Evolutionary conservation across 2,113 vertebrate genomes (phyloP).

Genomic region (Microcebus murinus): DNA sequence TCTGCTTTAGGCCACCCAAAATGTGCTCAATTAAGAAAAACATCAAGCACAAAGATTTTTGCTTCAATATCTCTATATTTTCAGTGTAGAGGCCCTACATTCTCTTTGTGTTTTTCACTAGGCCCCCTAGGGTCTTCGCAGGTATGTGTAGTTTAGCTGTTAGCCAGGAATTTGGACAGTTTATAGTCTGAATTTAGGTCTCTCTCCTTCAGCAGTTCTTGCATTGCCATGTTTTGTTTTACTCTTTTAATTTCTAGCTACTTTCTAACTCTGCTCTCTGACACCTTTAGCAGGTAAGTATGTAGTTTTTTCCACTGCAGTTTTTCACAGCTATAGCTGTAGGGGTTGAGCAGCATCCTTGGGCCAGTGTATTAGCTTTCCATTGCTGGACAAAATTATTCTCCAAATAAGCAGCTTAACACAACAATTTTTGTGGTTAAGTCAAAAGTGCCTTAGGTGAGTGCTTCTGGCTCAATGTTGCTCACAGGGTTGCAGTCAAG

Average conservation of each 20-base stretch:
- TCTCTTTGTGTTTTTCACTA: not conserved
- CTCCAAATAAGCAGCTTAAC: not conserved
- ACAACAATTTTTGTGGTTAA: not conserved
- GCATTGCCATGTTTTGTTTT: not conserved
- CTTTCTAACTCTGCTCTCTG: not conserved
- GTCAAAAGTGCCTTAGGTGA: not conserved
- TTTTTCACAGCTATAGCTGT: not conserved
- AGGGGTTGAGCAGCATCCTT: not conserved
- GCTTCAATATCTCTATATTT: not conserved
- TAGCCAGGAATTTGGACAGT: not conserved
- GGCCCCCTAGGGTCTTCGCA: not conserved
- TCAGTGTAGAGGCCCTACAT: not conserved
- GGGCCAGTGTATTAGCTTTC: not conserved
- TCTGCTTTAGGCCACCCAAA: not conserved
- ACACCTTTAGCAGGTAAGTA: not conserved
- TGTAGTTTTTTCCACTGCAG: not conserved
- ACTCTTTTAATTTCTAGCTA: not conserved
- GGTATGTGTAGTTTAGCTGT: not conserved
- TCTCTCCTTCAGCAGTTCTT: not conserved
- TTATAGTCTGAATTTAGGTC: not conserved
- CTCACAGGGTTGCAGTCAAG: not conserved
- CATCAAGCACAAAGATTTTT: not conserved
- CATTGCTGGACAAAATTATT: not conserved
- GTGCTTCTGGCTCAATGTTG: not conserved
- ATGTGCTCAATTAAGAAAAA: not conserved